Percentiles rank a stretch among this genome's conserved stretches.
Conservation (phyloP, 2,797 vertebrate genomes). For the Lemur catta region DNA sequence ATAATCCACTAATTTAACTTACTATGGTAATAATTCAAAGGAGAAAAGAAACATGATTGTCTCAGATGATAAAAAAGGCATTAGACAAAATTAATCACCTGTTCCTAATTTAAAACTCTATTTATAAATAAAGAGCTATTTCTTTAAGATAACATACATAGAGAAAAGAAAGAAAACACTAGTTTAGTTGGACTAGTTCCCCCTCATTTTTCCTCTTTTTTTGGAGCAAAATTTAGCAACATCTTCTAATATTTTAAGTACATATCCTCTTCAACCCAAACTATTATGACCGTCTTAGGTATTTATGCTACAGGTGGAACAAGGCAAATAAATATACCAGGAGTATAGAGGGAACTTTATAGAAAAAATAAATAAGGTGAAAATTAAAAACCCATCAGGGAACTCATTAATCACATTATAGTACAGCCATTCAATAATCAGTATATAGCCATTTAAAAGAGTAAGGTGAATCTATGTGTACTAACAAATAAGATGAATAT, state of each 20-base stretch:
- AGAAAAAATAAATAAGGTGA: neutral
- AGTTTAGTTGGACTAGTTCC: neutral
- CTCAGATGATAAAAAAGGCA: neutral
- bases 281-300: neutral
- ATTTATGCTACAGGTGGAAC: neutral
- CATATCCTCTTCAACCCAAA: neutral
- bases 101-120: neutral
- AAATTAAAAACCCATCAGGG: neutral
- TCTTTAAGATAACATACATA: neutral
- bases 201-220: neutral
- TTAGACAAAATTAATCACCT: neutral
- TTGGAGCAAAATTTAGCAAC: neutral
- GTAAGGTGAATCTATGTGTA: neutral
- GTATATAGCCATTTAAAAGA: conserved; percentile 3
- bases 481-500: neutral
- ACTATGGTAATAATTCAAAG: neutral
- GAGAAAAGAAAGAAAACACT: neutral
- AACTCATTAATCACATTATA: neutral
- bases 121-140: neutral
- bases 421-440: neutral
- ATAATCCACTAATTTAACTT: conserved; percentile 17
- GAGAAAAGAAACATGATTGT: neutral
- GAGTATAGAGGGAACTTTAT: neutral
- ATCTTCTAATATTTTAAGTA: conserved; percentile 16
- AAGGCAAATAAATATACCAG: neutral